These are phyloP conservation scores for Mizuhopecten yessoensis DNA, from an alignment of 1,140 invertebrate genomes.

Conservation along the genomic window DNA sequence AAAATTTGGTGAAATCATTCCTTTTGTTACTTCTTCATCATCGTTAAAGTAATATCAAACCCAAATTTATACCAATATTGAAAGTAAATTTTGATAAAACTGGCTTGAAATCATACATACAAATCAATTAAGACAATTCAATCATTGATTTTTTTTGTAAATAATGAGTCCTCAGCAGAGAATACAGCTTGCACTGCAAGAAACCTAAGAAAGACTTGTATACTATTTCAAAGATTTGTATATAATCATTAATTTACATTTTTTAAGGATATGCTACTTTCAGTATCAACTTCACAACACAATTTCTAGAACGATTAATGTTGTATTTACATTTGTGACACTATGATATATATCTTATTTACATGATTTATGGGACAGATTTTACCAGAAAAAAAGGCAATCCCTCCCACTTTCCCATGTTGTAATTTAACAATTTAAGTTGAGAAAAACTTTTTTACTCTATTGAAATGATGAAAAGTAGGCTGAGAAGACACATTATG, in stretches of 20 bases:
- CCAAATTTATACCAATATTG: too few relatives aligned
- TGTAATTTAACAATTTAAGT: too few relatives aligned
- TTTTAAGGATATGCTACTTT: too few relatives aligned
- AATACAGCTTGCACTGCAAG: background rate
- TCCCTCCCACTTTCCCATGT: too few relatives aligned
- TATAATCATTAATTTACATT: too few relatives aligned
- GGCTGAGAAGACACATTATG: background rate
- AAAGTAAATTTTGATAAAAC: background rate
- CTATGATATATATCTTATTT: background rate
- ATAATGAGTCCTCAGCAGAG: background rate
- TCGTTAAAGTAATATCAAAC: too few relatives aligned
- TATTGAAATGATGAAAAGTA: background rate
- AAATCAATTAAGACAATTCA: too few relatives aligned
- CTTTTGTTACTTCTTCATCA: too few relatives aligned
- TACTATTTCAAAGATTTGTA: background rate
- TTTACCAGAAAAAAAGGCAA: background rate
- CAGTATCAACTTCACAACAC: too few relatives aligned
- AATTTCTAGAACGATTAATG: background rate
- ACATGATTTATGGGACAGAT: constrained; percentile 1
- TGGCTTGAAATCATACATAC: background rate
- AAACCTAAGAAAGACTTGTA: background rate
- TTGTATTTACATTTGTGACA: constrained; percentile 21
- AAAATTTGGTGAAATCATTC: too few relatives aligned
- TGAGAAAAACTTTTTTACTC: background rate
- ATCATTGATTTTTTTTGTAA: too few relatives aligned